Base-by-base conservation (phyloP, 2,797 vertebrate genomes). In the Pangasius larnaudii region DNA sequence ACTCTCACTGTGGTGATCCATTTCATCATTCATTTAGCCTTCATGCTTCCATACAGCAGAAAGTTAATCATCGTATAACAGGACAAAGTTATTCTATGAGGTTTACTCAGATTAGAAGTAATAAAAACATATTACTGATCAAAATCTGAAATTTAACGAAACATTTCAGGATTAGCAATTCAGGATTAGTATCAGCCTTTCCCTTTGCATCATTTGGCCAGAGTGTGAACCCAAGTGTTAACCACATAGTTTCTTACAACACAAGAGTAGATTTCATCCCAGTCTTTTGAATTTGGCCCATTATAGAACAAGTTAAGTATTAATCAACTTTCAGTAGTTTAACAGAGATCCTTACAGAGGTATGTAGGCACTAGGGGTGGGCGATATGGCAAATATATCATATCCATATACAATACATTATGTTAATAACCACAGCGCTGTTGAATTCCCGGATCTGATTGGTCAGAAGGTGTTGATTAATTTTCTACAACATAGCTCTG, bases 21-120 rank as follows among this genome's bases (percentile, higher is more conserved):
- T 74, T 85, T 59, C 69, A 72, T 72, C 61, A 53, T 69, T 84
- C 82, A 69, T 84, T 84, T 84, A 51, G 30, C 51, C 46, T 49
- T 53, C 63, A 69, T 84, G 49, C 84, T 74, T 85, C 67, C 67
- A 58, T 58, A 85, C 84, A 85, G 24, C 22, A 59, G 7, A 42
- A 72, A n/a, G 11, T 58, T n/a, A 74, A 36, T 53, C 69, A 27
- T 16, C 11, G 8, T 72, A 18, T 51, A 56, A 85, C 49, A 85
- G 22, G 82, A 69, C 30, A 74, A 59, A 56, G 16, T 82, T n/a
- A n/a, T 19, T 53, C 22, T 42, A 85, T 27, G 10, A 36, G 19
- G 19, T 85, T 85, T 72, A 24, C 18, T 53, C 30, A 42, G 61
- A 67, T 19, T 16, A 82, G 84, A 86, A 49, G 11, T 84, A 14